Percentiles rank a stretch among this genome's conserved stretches.
phyloP scores from a whole-genome alignment of 1,140 invertebrate species.

The Pachypeltis micranthus region DNA sequence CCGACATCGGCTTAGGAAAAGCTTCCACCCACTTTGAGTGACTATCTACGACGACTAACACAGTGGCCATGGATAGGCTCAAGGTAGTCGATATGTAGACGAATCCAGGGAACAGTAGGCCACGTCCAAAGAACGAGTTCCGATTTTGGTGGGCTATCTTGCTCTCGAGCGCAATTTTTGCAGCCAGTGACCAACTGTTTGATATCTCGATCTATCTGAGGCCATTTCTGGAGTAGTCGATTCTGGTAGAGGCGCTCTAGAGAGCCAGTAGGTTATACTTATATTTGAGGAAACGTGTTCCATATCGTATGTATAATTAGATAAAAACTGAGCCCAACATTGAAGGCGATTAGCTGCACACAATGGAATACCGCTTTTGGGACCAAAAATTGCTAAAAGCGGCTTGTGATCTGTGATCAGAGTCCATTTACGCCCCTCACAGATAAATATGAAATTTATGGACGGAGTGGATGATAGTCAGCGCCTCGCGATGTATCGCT shows the following conservation, averaged over 20 bases:
- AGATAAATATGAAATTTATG: slow-evolving; percentile 29
- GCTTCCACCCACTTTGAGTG: neutral
- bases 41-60: neutral
- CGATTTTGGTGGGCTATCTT: neutral
- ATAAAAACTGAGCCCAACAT: slow-evolving; percentile 31
- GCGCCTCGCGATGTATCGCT: slow-evolving; percentile 36
- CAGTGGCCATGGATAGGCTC: neutral
- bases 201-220: neutral
- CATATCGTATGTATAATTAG: slow-evolving; percentile 26
- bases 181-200: neutral
- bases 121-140: neutral
- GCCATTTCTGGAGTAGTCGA: neutral
- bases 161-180: neutral
- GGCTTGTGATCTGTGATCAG: slow-evolving; percentile 39
- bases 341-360: slow-evolving; percentile 31
- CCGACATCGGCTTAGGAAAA: neutral
- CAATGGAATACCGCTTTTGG: slow-evolving; percentile 28
- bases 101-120: neutral
- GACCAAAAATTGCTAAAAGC: slow-evolving; percentile 35
- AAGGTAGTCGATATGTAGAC: neutral
- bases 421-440: slow-evolving; percentile 32
- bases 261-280: neutral
- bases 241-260: neutral
- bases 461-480: slow-evolving; percentile 26
- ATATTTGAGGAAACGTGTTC: neutral